A percentile compares a stretch with the other conserved stretches of the same genome.
phyloP scores from a whole-genome alignment of 2,113 vertebrate species.

The Rattus rattus region DNA sequence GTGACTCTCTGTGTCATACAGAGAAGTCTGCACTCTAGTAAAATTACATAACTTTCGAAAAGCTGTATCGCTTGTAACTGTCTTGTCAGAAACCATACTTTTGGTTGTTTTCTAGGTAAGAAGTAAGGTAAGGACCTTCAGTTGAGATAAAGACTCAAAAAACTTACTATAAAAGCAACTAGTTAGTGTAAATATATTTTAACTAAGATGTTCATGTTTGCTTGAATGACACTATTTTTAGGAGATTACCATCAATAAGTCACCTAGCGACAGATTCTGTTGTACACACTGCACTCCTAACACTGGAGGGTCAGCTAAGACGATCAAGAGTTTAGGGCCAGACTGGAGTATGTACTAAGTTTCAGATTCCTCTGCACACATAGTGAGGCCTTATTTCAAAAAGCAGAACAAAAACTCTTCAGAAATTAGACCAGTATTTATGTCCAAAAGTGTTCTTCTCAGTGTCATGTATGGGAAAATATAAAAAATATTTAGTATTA shows the following conservation, averaged over 20 bases:
- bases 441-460: neutral
- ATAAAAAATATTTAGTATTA: conserved; percentile 29
- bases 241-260: neutral
- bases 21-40: neutral
- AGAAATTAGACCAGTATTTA: conserved; percentile 14
- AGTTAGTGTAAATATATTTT: neutral
- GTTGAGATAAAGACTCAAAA: neutral
- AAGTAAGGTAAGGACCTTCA: neutral
- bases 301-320: neutral
- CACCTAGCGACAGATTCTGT: neutral
- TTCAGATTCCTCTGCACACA: neutral
- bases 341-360: neutral
- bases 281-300: neutral
- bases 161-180: neutral
- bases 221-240: conserved; percentile 23
- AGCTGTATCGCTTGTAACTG: neutral
- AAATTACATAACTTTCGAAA: conserved; percentile 13
- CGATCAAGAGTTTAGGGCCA: neutral
- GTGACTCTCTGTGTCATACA: neutral
- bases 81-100: neutral
- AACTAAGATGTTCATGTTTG: conserved; percentile 15
- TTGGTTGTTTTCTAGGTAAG: neutral
- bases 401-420: neutral
- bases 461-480: neutral
- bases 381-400: neutral